A percentile compares a stretch with the other conserved stretches of the same genome.
Conservation (phyloP, 92 coral and sea anemone species). For the Parazoanthus atlanticus region DNA sequence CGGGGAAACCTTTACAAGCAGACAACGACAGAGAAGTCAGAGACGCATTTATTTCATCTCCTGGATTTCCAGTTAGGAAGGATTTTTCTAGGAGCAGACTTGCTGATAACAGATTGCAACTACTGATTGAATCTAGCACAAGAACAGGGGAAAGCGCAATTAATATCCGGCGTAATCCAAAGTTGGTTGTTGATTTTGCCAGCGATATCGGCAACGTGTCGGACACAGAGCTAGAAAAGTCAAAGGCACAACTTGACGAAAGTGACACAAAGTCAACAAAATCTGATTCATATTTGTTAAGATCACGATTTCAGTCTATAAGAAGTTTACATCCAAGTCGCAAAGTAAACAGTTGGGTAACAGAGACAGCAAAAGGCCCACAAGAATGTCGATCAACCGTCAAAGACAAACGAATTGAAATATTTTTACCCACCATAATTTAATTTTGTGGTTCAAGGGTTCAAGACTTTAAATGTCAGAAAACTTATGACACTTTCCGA, state of each 20-base stretch:
- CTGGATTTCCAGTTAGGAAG: conserved; percentile 5
- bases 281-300: conserved; percentile 2
- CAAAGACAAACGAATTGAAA: conserved; percentile 37
- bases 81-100: background rate
- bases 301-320: conserved; percentile 3
- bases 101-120: background rate
- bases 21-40: background rate
- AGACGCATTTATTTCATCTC: background rate
- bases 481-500: background rate
- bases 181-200: conserved; percentile 11
- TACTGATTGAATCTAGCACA: conserved; percentile 6
- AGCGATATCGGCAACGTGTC: conserved; percentile 19
- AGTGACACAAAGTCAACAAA: conserved; percentile 26
- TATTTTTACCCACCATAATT: conserved; percentile 23
- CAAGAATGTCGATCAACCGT: conserved; percentile 24
- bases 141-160: background rate
- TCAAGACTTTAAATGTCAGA: background rate
- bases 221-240: conserved; percentile 23
- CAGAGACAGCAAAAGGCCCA: background rate
- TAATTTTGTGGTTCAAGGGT: background rate
- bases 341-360: background rate
- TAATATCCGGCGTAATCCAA: background rate
- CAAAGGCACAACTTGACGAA: background rate
- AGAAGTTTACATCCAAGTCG: background rate
- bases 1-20: conserved; percentile 2